phyloP scores from a whole-genome alignment of 2,888 invertebrate species.

The Tethea ocularis region DNA sequence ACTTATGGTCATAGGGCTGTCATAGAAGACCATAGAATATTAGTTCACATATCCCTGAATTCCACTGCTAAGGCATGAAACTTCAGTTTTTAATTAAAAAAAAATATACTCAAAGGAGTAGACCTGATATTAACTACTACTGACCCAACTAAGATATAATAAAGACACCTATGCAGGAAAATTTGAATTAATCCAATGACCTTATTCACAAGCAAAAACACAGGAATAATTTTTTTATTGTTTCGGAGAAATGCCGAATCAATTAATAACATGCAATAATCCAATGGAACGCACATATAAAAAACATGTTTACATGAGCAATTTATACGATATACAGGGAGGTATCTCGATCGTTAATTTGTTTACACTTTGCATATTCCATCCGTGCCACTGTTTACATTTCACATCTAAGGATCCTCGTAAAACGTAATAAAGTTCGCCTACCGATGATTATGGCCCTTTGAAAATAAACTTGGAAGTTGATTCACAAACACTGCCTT shows the following conservation, averaged over 20 bases:
- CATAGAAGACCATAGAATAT: too few relatives aligned
- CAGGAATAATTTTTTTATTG: not conserved
- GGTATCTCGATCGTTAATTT: conserved; percentile 66
- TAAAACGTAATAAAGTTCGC: conserved; percentile 69
- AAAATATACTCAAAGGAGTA: too few relatives aligned
- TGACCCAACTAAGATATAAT: too few relatives aligned
- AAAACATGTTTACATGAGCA: conserved; percentile 52
- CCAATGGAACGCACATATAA: conserved; percentile 27
- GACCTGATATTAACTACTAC: too few relatives aligned
- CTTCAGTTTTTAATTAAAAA: too few relatives aligned
- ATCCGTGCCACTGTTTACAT: conserved; percentile 62
- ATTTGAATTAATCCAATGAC: conserved; percentile 13
- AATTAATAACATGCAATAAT: conserved; percentile 45
- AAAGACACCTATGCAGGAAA: too few relatives aligned
- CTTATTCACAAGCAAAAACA: conserved; percentile 20
- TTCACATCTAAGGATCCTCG: conserved; percentile 60
- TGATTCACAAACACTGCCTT: conserved; percentile 62
- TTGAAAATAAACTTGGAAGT: conserved; percentile 73
- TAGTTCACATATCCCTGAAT: too few relatives aligned
- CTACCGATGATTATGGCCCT: conserved; percentile 72
- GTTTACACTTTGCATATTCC: conserved; percentile 70
- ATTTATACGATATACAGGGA: conserved; percentile 50
- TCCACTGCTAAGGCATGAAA: too few relatives aligned
- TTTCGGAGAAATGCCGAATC: conserved; percentile 17
- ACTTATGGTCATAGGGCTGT: too few relatives aligned